phyloP scores from a whole-genome alignment of 2,888 invertebrate species.

The Pristionchus japonicus region DNA sequence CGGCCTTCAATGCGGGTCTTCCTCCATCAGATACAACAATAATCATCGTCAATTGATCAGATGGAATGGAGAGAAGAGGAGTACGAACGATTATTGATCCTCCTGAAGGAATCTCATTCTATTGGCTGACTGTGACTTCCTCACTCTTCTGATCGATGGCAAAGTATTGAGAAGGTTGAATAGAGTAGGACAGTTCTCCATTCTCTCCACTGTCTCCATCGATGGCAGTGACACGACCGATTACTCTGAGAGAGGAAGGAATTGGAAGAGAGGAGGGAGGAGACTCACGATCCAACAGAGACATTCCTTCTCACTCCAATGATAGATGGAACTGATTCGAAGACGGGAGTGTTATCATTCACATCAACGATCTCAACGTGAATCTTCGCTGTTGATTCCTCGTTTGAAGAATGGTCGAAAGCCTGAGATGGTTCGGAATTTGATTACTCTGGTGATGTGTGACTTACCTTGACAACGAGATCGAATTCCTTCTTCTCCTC shows the following conservation, averaged over 20 bases:
- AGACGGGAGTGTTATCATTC: conserved; percentile 33
- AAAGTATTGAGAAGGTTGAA: conserved; percentile 23
- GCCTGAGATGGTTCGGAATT: neutral
- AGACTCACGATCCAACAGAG: conserved; percentile 22
- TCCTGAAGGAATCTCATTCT: neutral
- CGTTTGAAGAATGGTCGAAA: conserved; percentile 5
- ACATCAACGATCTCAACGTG: conserved; percentile 32
- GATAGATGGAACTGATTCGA: conserved; percentile 14
- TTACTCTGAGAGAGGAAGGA: neutral
- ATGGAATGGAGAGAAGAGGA: neutral
- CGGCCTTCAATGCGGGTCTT: conserved; percentile 16
- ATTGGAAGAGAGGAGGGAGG: neutral
- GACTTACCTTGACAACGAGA: conserved; percentile 14
- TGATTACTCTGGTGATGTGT: neutral
- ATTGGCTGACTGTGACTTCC: neutral
- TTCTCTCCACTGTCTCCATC: conserved; percentile 36
- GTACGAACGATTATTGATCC: neutral
- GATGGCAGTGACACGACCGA: neutral
- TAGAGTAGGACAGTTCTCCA: conserved; percentile 5
- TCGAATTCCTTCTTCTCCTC: conserved; percentile 34
- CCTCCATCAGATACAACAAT: conserved; percentile 16
- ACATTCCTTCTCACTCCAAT: conserved; percentile 19
- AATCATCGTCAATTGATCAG: conserved; percentile 9
- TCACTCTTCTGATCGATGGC: neutral
- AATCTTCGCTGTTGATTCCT: neutral